phyloP scores from a whole-genome alignment of 2,797 vertebrate genomes.

The Thalassophryne amazonica region DNA sequence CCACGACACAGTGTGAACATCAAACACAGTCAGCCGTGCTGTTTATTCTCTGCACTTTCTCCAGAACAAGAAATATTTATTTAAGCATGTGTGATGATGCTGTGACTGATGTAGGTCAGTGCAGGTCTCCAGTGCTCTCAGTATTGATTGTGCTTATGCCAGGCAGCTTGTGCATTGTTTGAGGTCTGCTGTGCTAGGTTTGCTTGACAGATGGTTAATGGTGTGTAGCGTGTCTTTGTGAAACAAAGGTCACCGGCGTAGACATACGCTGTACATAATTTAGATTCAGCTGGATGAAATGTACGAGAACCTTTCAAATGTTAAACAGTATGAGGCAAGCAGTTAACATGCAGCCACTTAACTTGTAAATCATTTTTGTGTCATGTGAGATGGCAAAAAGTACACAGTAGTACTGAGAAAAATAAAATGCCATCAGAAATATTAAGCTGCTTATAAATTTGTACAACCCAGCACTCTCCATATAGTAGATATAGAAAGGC shows the following conservation, averaged over 20 bases:
- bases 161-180: constrained; percentile 58
- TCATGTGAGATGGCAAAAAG: no score
- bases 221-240: constrained; percentile 45
- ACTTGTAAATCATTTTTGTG: no score
- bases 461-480: no score
- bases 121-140: neutral
- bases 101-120: neutral
- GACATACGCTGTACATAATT: constrained; percentile 45
- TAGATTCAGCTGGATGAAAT: constrained; percentile 30
- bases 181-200: constrained; percentile 49
- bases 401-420: no score
- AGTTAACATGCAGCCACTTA: neutral
- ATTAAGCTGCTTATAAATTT: no score
- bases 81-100: neutral
- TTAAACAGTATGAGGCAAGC: constrained; percentile 5
- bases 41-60: neutral
- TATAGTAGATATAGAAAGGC: no score
- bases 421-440: no score
- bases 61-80: neutral
- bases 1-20: neutral
- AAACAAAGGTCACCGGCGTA: constrained; percentile 54
- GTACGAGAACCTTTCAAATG: constrained; percentile 12
- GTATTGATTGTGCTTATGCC: constrained; percentile 46
- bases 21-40: neutral
- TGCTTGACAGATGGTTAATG: constrained; percentile 72